Conservation (phyloP, 1,140 invertebrate genomes). For the Lepidurus packardi region DNA sequence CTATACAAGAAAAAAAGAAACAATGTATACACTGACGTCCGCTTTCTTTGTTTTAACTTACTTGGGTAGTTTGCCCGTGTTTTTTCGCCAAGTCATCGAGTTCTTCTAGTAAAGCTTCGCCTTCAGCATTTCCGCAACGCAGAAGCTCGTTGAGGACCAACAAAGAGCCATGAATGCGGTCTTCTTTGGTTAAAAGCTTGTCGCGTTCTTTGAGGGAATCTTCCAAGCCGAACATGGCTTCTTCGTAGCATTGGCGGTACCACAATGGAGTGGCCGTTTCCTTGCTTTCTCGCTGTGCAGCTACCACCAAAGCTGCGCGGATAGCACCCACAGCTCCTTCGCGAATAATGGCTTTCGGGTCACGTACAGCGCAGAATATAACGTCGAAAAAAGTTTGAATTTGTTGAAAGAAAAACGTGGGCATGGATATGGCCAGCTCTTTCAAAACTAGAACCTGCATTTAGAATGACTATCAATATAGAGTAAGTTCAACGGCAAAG, state of each 20-base stretch:
- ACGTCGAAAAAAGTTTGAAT: slow-evolving; percentile 92
- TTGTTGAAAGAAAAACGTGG: slow-evolving; percentile 97
- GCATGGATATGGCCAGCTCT: slow-evolving; percentile 90
- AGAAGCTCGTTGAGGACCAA: slow-evolving; percentile 92
- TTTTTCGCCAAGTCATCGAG: slow-evolving; percentile 47
- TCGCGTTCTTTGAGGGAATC: slow-evolving; percentile 58
- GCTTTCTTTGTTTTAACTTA: neutral
- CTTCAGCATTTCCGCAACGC: slow-evolving; percentile 81
- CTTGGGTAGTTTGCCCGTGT: slow-evolving; percentile 36
- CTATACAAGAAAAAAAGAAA: neutral
- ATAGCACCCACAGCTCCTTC: slow-evolving; percentile 89
- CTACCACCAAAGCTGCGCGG: slow-evolving; percentile 85
- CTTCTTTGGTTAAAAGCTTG: slow-evolving; percentile 75
- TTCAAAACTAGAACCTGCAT: slow-evolving; percentile 71
- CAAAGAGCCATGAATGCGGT: slow-evolving; percentile 85
- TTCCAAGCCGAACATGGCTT: slow-evolving; percentile 73
- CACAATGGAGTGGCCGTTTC: slow-evolving; percentile 82
- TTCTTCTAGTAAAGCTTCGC: slow-evolving; percentile 74
- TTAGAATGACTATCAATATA: neutral
- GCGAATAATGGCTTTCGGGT: slow-evolving; percentile 85
- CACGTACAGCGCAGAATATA: slow-evolving; percentile 86
- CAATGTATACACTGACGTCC: neutral
- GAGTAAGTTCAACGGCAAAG: neutral
- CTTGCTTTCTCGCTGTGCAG: slow-evolving; percentile 87
- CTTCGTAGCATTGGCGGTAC: slow-evolving; percentile 86